phyloP scores from a whole-genome alignment of 2,113 vertebrate genomes.

The Daphoenositta chrysoptera region DNA sequence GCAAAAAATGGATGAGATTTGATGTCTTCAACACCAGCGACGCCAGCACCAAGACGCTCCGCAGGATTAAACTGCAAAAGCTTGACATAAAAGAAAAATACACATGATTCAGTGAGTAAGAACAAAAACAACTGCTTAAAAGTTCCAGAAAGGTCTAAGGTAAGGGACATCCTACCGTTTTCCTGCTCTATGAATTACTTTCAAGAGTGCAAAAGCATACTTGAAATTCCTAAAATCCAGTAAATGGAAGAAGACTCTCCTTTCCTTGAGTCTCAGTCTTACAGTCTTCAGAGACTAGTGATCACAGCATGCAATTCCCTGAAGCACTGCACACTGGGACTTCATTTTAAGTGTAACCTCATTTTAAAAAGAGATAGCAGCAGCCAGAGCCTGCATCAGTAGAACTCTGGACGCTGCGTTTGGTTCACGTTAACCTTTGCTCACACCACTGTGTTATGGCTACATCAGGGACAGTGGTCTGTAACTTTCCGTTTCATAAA shows the following conservation, averaged over 20 bases:
- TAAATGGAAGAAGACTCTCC: conserved; percentile 47
- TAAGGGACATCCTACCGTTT: conserved; percentile 55
- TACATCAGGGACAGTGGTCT: not conserved
- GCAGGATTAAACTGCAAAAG: conserved; percentile 94
- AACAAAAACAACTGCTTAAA: conserved; percentile 55
- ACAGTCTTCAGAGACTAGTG: conserved; percentile 58
- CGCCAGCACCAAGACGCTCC: conserved; percentile 92
- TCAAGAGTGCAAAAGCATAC: conserved; percentile 44
- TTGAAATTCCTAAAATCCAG: conserved; percentile 53
- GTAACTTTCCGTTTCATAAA: conserved; percentile 6
- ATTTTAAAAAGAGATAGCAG: not conserved
- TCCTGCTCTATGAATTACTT: conserved; percentile 42
- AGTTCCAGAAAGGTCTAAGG: conserved; percentile 61
- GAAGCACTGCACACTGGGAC: conserved; percentile 35
- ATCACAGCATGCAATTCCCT: conserved; percentile 63
- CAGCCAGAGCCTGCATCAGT: not conserved
- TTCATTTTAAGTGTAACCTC: conserved; percentile 46
- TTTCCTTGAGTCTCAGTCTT: conserved; percentile 40
- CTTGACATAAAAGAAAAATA: conserved; percentile 68
- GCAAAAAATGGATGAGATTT: conserved; percentile 96
- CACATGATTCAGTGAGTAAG: conserved; percentile 39
- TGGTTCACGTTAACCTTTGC: conserved; percentile 35
- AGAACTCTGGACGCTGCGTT: not conserved
- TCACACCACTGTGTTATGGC: not conserved
- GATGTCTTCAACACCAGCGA: conserved; percentile 92